These are phyloP conservation scores for Aviceda subcristata DNA, from an alignment of 2,113 vertebrate genomes.

Conservation along the genomic window DNA sequence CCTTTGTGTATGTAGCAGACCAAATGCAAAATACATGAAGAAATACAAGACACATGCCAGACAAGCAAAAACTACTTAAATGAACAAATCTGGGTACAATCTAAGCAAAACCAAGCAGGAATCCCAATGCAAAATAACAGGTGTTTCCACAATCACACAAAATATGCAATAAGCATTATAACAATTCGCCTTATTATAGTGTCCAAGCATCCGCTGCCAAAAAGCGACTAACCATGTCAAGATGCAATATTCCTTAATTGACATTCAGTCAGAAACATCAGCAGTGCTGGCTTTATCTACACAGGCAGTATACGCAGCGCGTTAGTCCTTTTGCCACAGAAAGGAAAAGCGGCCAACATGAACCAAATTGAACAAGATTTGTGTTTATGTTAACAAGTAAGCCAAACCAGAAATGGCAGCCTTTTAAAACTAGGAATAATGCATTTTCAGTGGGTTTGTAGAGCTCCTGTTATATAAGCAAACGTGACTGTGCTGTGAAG, in stretches of 20 bases:
- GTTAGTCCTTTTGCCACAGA: constrained; percentile 24
- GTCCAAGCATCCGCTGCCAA: constrained; percentile 73
- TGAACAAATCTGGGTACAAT: constrained; percentile 10
- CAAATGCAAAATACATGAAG: constrained; percentile 43
- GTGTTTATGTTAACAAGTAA: constrained; percentile 2
- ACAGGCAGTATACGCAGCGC: not conserved
- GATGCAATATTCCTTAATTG: constrained; percentile 73
- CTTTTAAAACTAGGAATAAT: constrained; percentile 67
- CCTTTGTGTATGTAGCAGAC: constrained; percentile 45
- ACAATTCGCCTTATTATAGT: constrained; percentile 79
- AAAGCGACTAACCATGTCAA: constrained; percentile 46
- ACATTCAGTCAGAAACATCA: constrained; percentile 39
- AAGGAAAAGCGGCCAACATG: not conserved
- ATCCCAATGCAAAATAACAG: constrained; percentile 63
- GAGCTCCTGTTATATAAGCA: constrained; percentile 63
- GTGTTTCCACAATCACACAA: constrained; percentile 75
- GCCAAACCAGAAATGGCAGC: constrained; percentile 18
- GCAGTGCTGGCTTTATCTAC: constrained; percentile 14
- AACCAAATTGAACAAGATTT: not conserved
- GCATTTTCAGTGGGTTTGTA: constrained; percentile 67
- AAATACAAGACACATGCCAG: constrained; percentile 68
- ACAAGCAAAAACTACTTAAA: constrained; percentile 69
- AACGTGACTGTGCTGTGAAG: constrained; percentile 74
- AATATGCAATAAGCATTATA: constrained; percentile 48
- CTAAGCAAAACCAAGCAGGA: constrained; percentile 65